Conservation (phyloP, 2,113 vertebrate genomes). For the Rynchops niger region DNA sequence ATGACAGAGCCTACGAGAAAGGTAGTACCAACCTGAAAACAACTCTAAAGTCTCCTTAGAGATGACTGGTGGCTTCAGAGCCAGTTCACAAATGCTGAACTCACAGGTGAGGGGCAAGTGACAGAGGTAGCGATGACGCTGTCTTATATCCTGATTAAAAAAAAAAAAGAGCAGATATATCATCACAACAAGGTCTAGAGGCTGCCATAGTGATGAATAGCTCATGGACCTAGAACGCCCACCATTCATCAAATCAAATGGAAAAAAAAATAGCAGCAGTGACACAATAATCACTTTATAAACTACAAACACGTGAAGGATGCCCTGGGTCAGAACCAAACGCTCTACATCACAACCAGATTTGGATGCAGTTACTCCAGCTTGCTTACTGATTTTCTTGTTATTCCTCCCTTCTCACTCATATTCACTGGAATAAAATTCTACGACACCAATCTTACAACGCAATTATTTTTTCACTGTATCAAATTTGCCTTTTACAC, state of each 20-base stretch:
- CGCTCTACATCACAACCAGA: background rate
- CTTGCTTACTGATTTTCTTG: background rate
- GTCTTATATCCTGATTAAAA: constrained; percentile 87
- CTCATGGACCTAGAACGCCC: background rate
- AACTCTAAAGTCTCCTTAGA: constrained; percentile 92
- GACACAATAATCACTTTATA: background rate
- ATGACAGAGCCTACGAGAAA: background rate
- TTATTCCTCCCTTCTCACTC: background rate
- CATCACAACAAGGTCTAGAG: background rate
- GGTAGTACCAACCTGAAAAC: constrained; percentile 84
- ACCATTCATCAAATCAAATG: background rate
- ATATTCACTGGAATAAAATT: background rate
- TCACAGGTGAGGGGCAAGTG: constrained; percentile 98
- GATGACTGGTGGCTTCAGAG: constrained; percentile 88
- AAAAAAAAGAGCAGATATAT: background rate
- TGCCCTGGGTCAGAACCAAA: background rate
- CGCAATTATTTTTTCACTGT: background rate
- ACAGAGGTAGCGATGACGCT: constrained; percentile 92
- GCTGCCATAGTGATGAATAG: background rate
- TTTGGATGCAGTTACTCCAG: background rate
- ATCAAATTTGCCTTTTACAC: background rate
- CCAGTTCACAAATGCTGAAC: constrained; percentile 95
- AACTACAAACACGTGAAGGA: background rate
- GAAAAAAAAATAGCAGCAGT: background rate
- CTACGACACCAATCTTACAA: background rate